A percentile compares a stretch with the other conserved stretches of the same genome.
These are phyloP conservation scores for Rhinolophus ferrumequinum DNA, from an alignment of 2,113 vertebrate genomes.

Conservation along the genomic window DNA sequence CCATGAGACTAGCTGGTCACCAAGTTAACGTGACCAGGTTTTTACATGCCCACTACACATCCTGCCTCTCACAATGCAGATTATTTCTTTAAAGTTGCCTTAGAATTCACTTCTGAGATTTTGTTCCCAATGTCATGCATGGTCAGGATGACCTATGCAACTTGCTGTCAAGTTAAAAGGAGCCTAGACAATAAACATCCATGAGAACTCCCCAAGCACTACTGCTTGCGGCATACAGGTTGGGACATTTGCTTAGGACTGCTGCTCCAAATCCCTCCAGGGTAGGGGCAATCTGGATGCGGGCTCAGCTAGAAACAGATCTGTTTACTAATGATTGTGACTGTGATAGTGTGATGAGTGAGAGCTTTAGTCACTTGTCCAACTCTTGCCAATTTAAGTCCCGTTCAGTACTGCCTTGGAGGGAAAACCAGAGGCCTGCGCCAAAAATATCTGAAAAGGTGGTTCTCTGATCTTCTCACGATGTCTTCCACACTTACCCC, in stretches of 20 bases:
- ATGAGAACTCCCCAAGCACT: background rate
- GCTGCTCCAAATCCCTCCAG: slow-evolving; percentile 14
- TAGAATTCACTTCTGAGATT: background rate
- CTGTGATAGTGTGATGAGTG: background rate
- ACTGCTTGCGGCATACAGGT: background rate
- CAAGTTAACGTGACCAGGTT: background rate
- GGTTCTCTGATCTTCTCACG: slow-evolving; percentile 44
- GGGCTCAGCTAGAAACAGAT: slow-evolving; percentile 23
- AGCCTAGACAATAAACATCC: background rate
- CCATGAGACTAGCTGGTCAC: background rate
- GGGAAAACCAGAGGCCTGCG: background rate
- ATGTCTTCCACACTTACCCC: background rate
- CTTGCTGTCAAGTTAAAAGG: slow-evolving; percentile 32
- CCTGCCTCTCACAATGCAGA: background rate
- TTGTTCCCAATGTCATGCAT: background rate
- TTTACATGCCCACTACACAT: background rate
- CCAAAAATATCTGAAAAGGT: slow-evolving; percentile 33
- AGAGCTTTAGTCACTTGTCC: slow-evolving; percentile 46
- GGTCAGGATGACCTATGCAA: slow-evolving; percentile 15
- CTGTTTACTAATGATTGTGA: slow-evolving; percentile 53
- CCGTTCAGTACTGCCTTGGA: slow-evolving; percentile 60
- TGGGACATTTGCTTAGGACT: slow-evolving; percentile 46
- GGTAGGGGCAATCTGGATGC: slow-evolving; percentile 50
- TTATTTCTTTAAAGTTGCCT: background rate
- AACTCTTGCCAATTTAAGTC: slow-evolving; percentile 49